Base-by-base conservation (phyloP, 2,113 vertebrate species). In the Etheostoma cragini region DNA sequence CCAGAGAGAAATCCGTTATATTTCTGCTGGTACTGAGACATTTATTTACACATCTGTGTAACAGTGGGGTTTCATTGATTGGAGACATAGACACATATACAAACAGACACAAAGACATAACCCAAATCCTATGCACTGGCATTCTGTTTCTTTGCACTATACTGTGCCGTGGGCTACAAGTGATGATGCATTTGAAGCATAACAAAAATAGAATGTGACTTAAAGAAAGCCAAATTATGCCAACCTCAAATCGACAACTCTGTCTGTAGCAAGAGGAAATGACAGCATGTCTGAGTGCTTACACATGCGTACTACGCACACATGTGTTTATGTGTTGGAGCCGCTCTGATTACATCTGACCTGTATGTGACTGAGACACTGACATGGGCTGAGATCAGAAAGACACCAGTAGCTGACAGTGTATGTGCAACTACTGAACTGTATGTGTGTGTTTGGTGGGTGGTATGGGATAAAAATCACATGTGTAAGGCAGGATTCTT, bases 131-230 rank as follows among this genome's bases (percentile, higher is more conserved):
- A 61, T 30, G 64, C 3, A 11, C 72, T 75, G 83, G 63, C 69
- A 15, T 82, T 81, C 19, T 61, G 76, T 83, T 62, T 73, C 73
- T 85, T 77, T 82, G 78, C 87, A 56, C 54, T 64, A 73, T 33
- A 67, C 63, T 54, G 74, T 49, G 88, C 81, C 64, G 64, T 72
- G 67, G 89, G 91, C 83, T 71, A 63, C 7, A 76, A 82, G 88
- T 86, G 81, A 88, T 74, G 80, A 78, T 78, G 82, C 86, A 87
- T 92, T 91, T 87, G 76, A 84, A 82, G 82, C 75, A 50, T 53
- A 84, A 87, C 86, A 70, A 80, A 92, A 91, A 91, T 90, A 91
- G 88, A 92, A 88, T 71, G 90, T 72, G 83, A 90, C 84, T 77
- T 83, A 81, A 88, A 84, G 81, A 89, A 93, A 90, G 72, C 58